Evolutionary conservation across 1,140 invertebrate genomes (phyloP).

Genomic region (Liolophura sinensis): DNA sequence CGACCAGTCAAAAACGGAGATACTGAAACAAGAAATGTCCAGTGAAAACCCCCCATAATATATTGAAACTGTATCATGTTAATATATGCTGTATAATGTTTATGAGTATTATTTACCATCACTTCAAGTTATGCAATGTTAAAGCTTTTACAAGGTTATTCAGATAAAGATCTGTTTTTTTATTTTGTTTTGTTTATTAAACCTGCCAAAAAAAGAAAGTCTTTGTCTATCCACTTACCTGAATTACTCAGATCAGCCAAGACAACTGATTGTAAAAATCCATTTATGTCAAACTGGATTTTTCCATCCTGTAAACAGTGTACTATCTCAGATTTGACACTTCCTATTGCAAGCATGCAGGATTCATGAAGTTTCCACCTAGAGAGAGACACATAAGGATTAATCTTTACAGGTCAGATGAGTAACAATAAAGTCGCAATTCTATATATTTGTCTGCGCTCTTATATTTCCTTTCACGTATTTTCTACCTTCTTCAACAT

Average conservation of each 20-base stretch:
- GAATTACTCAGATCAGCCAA: slow-evolving; percentile 59
- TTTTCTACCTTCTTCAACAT: too few species aligned
- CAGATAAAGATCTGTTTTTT: too few species aligned
- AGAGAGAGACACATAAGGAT: slow-evolving; percentile 7
- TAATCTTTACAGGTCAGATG: slow-evolving; percentile 7
- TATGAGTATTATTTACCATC: too few species aligned
- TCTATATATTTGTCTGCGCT: too few species aligned
- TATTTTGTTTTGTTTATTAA: too few species aligned
- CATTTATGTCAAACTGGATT: slow-evolving; percentile 70
- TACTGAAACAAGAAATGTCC: slow-evolving; percentile 49
- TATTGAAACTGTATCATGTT: neutral
- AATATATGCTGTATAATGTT: too few species aligned
- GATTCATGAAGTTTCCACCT: slow-evolving; percentile 80
- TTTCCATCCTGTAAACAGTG: slow-evolving; percentile 62
- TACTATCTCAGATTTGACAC: slow-evolving; percentile 64
- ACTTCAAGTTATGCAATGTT: too few species aligned
- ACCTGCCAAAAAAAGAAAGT: neutral
- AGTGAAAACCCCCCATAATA: slow-evolving; percentile 8
- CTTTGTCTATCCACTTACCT: slow-evolving; percentile 42
- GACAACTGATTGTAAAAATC: slow-evolving; percentile 67
- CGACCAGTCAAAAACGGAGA: slow-evolving; percentile 74
- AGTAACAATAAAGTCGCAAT: slow-evolving; percentile 6
- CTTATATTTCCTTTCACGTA: too few species aligned
- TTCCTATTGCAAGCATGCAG: slow-evolving; percentile 70
- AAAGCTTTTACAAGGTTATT: too few species aligned